Percentiles rank a stretch among this genome's conserved stretches.
Evolutionary conservation across 2,797 vertebrate genomes (phyloP).

Genomic region (Betta splendens): DNA sequence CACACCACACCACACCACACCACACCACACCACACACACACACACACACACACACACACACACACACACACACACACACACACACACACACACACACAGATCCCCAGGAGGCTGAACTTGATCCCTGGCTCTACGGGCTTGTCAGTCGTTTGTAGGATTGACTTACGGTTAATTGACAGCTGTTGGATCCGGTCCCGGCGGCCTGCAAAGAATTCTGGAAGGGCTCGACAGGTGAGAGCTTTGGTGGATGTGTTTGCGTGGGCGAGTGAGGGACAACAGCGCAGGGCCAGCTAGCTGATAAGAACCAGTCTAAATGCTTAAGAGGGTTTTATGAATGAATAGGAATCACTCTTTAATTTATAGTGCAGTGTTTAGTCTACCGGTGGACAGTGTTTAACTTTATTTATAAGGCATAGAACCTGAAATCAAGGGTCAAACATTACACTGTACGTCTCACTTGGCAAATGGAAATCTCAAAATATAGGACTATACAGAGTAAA

Average conservation of each 20-base stretch:
- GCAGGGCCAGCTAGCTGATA: slow-evolving; percentile 29
- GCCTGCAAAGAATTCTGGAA: slow-evolving; percentile 74
- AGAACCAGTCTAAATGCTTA: slow-evolving; percentile 34
- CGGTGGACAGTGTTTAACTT: too few species aligned
- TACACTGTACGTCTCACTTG: too few species aligned
- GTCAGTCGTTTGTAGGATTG: slow-evolving; percentile 81
- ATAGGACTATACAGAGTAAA: background rate
- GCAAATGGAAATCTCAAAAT: background rate
- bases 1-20: too few species aligned
- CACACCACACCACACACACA: slow-evolving; percentile 45
- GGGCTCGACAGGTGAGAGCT: slow-evolving; percentile 66
- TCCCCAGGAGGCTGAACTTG: slow-evolving; percentile 85
- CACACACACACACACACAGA: slow-evolving; percentile 78
- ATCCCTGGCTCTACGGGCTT: slow-evolving; percentile 81
- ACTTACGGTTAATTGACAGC: slow-evolving; percentile 87
- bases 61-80: slow-evolving; percentile 46
- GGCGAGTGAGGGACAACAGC: slow-evolving; percentile 30
- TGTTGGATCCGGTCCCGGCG: slow-evolving; percentile 80
- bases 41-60: slow-evolving; percentile 74
- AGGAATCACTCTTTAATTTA: slow-evolving; percentile 21
- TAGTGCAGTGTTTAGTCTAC: background rate
- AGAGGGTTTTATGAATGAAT: slow-evolving; percentile 26
- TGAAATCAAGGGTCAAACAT: too few species aligned
- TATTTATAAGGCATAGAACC: too few species aligned
- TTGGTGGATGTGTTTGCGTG: slow-evolving; percentile 46